These are phyloP conservation scores for Halcyon malimbica DNA, from an alignment of 2,113 vertebrate genomes.

Conservation along the genomic window DNA sequence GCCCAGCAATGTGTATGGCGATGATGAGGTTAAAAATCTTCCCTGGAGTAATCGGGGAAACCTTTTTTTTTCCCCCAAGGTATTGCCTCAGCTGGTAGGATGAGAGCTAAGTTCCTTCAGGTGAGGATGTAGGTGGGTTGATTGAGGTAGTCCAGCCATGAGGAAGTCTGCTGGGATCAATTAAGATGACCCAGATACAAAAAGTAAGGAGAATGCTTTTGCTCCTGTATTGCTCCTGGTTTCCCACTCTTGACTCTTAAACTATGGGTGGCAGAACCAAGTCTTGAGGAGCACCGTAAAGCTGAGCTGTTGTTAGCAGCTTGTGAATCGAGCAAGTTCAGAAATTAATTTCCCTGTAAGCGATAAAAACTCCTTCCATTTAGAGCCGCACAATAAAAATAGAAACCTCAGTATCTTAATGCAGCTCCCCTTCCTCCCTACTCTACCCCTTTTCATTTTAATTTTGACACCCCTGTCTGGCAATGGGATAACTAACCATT, in stretches of 20 bases:
- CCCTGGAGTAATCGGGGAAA: conserved; percentile 1
- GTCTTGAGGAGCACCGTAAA: neutral
- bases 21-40: conserved; percentile 3
- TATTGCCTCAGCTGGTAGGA: conserved; percentile 8
- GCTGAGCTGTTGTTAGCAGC: neutral
- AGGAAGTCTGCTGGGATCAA: conserved; percentile 66
- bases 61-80: conserved; percentile 5
- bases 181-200: conserved; percentile 58
- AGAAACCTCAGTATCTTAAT: neutral
- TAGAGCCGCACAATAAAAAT: neutral
- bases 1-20: neutral
- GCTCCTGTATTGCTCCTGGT: neutral
- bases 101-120: conserved; percentile 30
- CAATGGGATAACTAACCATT: neutral
- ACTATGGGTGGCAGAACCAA: neutral
- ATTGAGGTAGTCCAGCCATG: conserved; percentile 32
- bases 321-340: neutral
- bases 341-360: conserved; percentile 5
- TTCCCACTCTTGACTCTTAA: conserved; percentile 19
- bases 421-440: neutral
- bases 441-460: neutral
- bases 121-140: conserved; percentile 42
- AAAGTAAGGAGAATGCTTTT: neutral
- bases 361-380: neutral
- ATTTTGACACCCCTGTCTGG: neutral